A percentile compares a stretch with the other conserved stretches of the same genome.
These are phyloP conservation scores for Eustalomyia histrio DNA, from an alignment of 2,888 invertebrate species.

Conservation along the genomic window DNA sequence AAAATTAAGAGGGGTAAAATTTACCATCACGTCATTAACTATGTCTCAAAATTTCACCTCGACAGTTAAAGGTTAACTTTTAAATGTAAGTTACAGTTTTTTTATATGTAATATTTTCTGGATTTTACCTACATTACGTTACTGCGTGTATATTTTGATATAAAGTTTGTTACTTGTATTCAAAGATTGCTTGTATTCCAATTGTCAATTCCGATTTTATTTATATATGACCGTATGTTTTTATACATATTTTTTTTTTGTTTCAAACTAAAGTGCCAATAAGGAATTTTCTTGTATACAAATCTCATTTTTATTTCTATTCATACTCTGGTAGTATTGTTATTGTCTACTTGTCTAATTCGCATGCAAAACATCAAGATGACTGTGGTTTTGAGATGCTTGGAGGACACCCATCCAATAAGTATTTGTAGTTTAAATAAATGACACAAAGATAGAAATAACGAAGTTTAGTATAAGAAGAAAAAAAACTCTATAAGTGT, in stretches of 20 bases:
- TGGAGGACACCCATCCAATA: slow-evolving; percentile 20
- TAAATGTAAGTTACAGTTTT: too few species aligned
- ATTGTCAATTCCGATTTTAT: slow-evolving; percentile 64
- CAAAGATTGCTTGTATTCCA: slow-evolving; percentile 10
- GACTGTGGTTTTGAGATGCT: slow-evolving; percentile 60
- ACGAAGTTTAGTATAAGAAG: too few species aligned
- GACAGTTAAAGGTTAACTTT: too few species aligned
- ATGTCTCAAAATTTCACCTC: too few species aligned
- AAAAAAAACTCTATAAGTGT: slow-evolving; percentile 38
- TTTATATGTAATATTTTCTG: too few species aligned
- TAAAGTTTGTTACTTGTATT: too few species aligned
- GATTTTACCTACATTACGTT: too few species aligned
- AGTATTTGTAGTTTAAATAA: slow-evolving; percentile 34
- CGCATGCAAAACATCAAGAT: slow-evolving; percentile 67
- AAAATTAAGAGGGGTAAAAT: too few species aligned
- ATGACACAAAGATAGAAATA: slow-evolving; percentile 31
- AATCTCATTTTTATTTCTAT: slow-evolving; percentile 43
- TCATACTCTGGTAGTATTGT: slow-evolving; percentile 26
- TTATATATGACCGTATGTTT: slow-evolving; percentile 61
- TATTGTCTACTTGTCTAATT: slow-evolving; percentile 66
- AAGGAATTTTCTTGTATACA: slow-evolving; percentile 69
- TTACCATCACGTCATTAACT: too few species aligned
- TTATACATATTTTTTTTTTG: slow-evolving; percentile 28
- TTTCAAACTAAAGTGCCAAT: slow-evolving; percentile 57
- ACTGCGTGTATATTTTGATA: too few species aligned